These are phyloP conservation scores for Brachypalpus laphriformis DNA, from an alignment of 2,888 invertebrate genomes.

Conservation along the genomic window DNA sequence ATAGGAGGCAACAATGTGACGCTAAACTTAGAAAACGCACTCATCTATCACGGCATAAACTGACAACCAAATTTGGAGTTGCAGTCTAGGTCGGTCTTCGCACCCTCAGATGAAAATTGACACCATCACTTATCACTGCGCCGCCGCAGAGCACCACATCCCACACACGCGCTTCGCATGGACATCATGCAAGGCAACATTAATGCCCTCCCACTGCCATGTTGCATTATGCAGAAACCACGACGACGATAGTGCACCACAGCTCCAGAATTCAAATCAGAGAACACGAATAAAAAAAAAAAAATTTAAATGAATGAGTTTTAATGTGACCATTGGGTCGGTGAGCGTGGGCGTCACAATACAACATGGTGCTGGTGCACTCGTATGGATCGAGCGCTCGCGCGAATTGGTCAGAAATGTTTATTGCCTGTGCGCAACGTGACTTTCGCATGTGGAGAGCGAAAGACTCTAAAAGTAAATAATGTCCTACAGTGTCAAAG, in stretches of 20 bases:
- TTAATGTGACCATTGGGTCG: constrained; percentile 69
- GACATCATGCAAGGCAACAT: constrained; percentile 66
- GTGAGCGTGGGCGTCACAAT: constrained; percentile 62
- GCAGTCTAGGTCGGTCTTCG: constrained; percentile 11
- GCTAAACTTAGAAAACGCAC: constrained; percentile 55
- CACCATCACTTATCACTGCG: constrained; percentile 70
- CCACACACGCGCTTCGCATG: constrained; percentile 52
- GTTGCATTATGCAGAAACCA: constrained; percentile 61
- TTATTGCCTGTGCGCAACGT: constrained; percentile 60
- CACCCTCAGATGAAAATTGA: constrained; percentile 66
- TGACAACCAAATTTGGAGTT: constrained; percentile 67
- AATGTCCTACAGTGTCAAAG: constrained; percentile 61
- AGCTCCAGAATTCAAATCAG: constrained; percentile 65
- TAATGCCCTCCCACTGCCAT: constrained; percentile 72
- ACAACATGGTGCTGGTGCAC: constrained; percentile 24
- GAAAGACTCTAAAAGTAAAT: constrained; percentile 62
- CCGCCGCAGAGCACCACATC: constrained; percentile 34
- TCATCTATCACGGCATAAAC: constrained; percentile 63
- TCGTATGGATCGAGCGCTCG: background rate
- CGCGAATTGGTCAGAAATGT: constrained; percentile 42
- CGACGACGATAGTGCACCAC: constrained; percentile 48
- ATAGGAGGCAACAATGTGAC: constrained; percentile 49
- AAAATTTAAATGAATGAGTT: constrained; percentile 57
- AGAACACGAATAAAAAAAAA: constrained; percentile 9
- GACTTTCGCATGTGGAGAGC: constrained; percentile 66